phyloP scores from a whole-genome alignment of 35 echinoderm and acorn worm species.

The Acanthaster planci region DNA sequence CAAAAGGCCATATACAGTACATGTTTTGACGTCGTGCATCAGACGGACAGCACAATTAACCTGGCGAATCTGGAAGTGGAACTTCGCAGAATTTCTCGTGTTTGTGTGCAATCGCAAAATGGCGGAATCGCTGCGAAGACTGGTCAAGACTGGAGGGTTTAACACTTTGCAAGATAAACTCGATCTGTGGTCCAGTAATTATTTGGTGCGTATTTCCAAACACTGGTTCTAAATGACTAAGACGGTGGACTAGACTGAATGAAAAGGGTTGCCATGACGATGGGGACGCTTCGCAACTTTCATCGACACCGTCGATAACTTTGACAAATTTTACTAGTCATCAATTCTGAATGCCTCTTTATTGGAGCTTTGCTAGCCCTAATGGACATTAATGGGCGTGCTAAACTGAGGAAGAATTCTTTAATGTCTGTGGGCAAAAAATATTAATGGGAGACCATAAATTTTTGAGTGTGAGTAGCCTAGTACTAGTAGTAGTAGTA shows the following conservation, averaged over 20 bases:
- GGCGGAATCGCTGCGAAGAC: slow-evolving; percentile 79
- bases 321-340: neutral
- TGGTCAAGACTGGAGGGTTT: slow-evolving; percentile 60
- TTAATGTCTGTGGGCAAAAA: too few relatives aligned
- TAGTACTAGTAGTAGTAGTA: too few relatives aligned
- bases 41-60: neutral
- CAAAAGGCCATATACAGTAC: neutral
- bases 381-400: too few relatives aligned
- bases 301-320: neutral
- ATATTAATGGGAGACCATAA: too few relatives aligned
- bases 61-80: too few relatives aligned
- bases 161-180: slow-evolving; percentile 81
- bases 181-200: slow-evolving; percentile 77
- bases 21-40: neutral
- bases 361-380: neutral
- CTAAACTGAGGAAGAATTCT: too few relatives aligned
- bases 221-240: neutral
- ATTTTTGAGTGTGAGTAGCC: too few relatives aligned
- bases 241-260: neutral
- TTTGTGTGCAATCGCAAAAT: slow-evolving; percentile 14
- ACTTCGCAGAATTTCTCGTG: neutral
- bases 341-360: neutral
- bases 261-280: neutral
- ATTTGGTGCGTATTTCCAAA: slow-evolving; percentile 49
- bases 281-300: neutral